Percentiles rank a stretch among this genome's conserved stretches.
Conservation (phyloP, 2,113 vertebrate species). For the Oncorhynchus tshawytscha region DNA sequence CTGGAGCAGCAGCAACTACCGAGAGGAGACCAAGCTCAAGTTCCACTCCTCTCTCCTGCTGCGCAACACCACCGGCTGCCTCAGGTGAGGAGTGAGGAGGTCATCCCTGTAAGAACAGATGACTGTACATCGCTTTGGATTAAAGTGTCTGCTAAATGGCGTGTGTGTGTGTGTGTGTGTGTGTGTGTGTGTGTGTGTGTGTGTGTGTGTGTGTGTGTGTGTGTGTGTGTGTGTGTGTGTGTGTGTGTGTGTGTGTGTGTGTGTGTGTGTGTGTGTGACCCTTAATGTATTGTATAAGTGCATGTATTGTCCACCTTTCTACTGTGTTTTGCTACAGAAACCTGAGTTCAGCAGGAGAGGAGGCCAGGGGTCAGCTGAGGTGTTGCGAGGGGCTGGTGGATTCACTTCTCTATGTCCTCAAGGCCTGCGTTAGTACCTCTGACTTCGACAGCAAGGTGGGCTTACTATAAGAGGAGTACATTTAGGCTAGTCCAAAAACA, state of each 20-base stretch:
- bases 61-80: constrained; percentile 93
- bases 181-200: not conserved
- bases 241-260: constrained; percentile 7
- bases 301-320: not conserved
- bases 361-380: constrained; percentile 92
- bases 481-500: not conserved
- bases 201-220: constrained; percentile 5
- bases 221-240: not conserved
- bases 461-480: not conserved
- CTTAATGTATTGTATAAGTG: not conserved
- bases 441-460: constrained; percentile 97
- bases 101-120: not conserved
- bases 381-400: constrained; percentile 93
- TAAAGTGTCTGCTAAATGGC: too few relatives aligned
- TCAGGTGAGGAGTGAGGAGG: constrained; percentile 79
- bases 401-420: constrained; percentile 91
- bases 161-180: not conserved
- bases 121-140: too few relatives aligned
- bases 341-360: constrained; percentile 94
- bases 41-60: constrained; percentile 93
- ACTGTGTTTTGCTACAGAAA: constrained; percentile 74
- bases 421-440: constrained; percentile 91
- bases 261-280: constrained; percentile 24
- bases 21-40: constrained; percentile 92
- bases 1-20: constrained; percentile 88